phyloP scores from a whole-genome alignment of 2,797 vertebrate species.

The Parotocinclus haroldoi region DNA sequence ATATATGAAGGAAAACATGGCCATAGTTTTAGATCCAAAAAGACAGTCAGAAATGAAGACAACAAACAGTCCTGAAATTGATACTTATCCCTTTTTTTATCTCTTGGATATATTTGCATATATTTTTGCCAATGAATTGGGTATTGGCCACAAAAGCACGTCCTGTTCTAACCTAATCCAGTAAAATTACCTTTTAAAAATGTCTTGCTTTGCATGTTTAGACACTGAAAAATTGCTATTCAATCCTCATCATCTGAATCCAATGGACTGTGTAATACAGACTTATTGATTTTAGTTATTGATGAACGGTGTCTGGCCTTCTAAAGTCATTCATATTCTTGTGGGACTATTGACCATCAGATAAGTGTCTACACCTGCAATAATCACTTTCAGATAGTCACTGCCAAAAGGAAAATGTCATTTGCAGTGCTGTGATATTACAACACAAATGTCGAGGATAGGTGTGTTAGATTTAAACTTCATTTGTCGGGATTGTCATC shows the following conservation, averaged over 20 bases:
- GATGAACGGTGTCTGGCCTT: constrained; percentile 22
- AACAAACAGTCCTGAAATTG: constrained; percentile 11
- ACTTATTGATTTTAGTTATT: constrained; percentile 31
- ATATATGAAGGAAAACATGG: too few species aligned
- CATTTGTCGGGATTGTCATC: too few species aligned
- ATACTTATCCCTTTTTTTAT: too few species aligned
- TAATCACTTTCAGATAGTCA: constrained; percentile 5
- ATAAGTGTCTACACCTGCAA: constrained; percentile 3
- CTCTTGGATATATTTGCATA: too few species aligned
- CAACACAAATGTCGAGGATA: too few species aligned
- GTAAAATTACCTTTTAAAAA: not conserved
- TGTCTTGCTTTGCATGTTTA: not conserved
- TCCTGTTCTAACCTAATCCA: too few species aligned
- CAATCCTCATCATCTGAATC: not conserved
- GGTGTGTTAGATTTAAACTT: too few species aligned
- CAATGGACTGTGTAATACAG: constrained; percentile 3
- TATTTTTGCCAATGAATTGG: too few species aligned
- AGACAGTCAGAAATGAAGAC: not conserved
- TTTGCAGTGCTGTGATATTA: not conserved
- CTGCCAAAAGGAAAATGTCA: not conserved
- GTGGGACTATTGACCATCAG: constrained; percentile 23
- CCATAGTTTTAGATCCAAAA: too few species aligned
- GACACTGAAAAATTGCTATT: constrained; percentile 1
- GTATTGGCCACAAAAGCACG: too few species aligned
- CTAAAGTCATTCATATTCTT: constrained; percentile 27